Base-by-base conservation (phyloP, 1,140 invertebrate genomes). In the Diachasmimorpha longicaudata region DNA sequence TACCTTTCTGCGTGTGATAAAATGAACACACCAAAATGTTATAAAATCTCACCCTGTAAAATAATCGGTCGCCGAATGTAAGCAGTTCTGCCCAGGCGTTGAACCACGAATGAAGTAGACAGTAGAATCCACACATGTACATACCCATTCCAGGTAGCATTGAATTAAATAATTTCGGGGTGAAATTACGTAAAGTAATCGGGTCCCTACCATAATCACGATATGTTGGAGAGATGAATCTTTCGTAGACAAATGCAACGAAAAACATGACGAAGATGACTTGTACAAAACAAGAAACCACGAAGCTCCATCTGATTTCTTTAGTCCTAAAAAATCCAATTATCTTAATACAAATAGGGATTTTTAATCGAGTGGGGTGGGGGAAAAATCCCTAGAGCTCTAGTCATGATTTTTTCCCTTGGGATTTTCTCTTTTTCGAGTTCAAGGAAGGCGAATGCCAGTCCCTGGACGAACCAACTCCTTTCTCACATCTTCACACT, bases 51-150 rank as follows among this genome's bases (percentile, higher is more conserved):
- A 94, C 93, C 88, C 92, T 93, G 82, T 97, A 96, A 87, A 96
- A 97, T 79, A 93, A 90, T 75, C 96, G 90, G 86, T 98, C 97
- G 5, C 93, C 95, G 87, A 98, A 98, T 66, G 90, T 90, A 11
- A 97, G 81, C 85, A 98, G 91, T 87, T 98, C 97, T 3, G 96
- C 95, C 82, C 93, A 95, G 9, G 94, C 94, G 88, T 98, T 98
- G 80, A 96, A 90, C 95, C 96, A 98, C 0, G 93, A 92, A 85
- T 98, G 97, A 1, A 98, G 86, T 0, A 98, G 88, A 66, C 93
- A 92, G 88, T 96, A 98, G 86, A 98, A 98, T 10, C 91, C 93
- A 70, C 93, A 92, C 4, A 97, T 83, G 36, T 95, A 92, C 0
- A 93, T 91, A 2, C 97, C 87, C 0, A 94, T 91, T 3, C 93